A percentile compares a stretch with the other conserved stretches of the same genome.
Conservation (phyloP, 2,888 invertebrate species). For the Notodonta dromedarius region DNA sequence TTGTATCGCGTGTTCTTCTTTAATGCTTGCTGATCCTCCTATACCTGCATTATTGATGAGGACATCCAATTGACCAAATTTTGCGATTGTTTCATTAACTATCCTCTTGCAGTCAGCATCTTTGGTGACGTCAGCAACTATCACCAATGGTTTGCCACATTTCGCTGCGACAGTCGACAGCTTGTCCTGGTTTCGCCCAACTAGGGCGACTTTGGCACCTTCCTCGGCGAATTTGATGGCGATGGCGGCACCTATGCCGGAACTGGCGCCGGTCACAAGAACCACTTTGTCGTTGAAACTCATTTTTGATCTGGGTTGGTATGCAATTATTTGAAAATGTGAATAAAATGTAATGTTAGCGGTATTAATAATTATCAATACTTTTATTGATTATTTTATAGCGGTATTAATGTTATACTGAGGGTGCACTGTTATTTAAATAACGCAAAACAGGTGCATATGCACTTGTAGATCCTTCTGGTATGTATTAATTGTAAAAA, state of each 20-base stretch:
- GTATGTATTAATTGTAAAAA: no score
- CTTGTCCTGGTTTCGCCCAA: constrained; percentile 38
- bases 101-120: constrained; percentile 21
- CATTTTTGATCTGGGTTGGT: constrained; percentile 14
- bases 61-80: constrained; percentile 27
- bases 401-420: no score
- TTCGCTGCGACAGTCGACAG: constrained; percentile 22
- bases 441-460: no score
- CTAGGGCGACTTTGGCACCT: constrained; percentile 37
- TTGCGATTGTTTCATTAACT: constrained; percentile 14
- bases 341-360: background rate
- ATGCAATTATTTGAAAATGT: background rate
- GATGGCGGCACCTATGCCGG: constrained; percentile 23
- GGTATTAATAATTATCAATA: no score
- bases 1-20: constrained; percentile 15
- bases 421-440: no score
- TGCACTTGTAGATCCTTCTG: no score
- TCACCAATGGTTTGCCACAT: constrained; percentile 17
- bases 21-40: constrained; percentile 1
- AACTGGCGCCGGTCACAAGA: constrained; percentile 24
- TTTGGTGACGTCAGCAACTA: constrained; percentile 21
- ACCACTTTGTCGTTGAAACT: constrained; percentile 30
- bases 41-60: constrained; percentile 34
- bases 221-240: constrained; percentile 26
- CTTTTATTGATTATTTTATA: no score